phyloP scores from a whole-genome alignment of 2,797 vertebrate genomes.

The Oryzias sinensis region DNA sequence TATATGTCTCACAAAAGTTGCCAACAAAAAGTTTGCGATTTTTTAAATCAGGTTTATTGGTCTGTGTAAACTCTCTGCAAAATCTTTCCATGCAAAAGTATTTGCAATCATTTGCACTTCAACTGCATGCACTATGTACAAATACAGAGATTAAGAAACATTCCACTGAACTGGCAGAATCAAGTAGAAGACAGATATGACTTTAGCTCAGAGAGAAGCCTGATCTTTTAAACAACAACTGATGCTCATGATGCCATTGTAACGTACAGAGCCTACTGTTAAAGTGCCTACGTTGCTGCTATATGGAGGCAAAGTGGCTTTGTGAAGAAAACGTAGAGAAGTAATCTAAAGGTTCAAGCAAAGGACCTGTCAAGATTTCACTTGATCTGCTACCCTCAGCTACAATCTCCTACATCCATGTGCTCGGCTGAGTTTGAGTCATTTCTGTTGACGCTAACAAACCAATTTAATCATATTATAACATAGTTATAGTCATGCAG shows the following conservation, averaged over 20 bases:
- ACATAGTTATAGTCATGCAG: constrained; percentile 66
- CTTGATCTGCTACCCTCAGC: constrained; percentile 46
- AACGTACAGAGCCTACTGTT: constrained; percentile 32
- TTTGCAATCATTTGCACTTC: constrained; percentile 83
- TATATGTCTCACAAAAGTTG: not conserved
- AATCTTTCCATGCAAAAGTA: constrained; percentile 87
- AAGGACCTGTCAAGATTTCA: constrained; percentile 27
- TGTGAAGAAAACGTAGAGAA: constrained; percentile 45
- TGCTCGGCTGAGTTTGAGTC: constrained; percentile 43
- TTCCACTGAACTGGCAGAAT: constrained; percentile 68
- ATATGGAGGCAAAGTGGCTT: constrained; percentile 31
- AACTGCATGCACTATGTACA: constrained; percentile 89
- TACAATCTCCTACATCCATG: constrained; percentile 28
- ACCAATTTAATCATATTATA: constrained; percentile 52
- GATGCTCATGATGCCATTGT: constrained; percentile 23
- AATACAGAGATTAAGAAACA: constrained; percentile 70
- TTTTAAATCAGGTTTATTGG: constrained; percentile 74
- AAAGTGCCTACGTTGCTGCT: constrained; percentile 39
- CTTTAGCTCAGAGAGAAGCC: constrained; percentile 47
- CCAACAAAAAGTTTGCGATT: constrained; percentile 2
- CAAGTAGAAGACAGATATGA: constrained; percentile 46
- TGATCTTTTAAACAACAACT: constrained; percentile 22
- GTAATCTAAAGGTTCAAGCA: constrained; percentile 27
- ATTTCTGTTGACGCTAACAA: constrained; percentile 40
- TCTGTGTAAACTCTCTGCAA: constrained; percentile 81